Conservation (phyloP, 1,140 invertebrate genomes). For the Hesperophylax magnus region DNA sequence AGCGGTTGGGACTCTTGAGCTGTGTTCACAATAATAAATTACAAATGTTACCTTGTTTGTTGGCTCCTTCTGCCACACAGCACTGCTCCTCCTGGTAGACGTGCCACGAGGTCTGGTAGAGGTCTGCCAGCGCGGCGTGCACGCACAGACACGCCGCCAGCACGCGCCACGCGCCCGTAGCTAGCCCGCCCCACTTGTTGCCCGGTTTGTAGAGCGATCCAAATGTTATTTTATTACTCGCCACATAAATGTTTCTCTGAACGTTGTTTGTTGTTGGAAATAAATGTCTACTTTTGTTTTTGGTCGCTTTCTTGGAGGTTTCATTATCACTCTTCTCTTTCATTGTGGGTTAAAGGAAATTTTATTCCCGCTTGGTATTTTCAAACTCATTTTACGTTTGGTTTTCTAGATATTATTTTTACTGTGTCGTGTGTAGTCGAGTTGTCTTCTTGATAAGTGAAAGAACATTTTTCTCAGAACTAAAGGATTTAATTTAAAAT, state of each 20-base stretch:
- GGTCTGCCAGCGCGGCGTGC: background rate
- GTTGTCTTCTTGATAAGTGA: too few relatives aligned
- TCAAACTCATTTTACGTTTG: background rate
- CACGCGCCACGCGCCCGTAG: background rate
- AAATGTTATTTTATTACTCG: slow-evolving; percentile 4
- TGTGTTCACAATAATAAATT: too few relatives aligned
- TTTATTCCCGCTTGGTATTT: background rate
- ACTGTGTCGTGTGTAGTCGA: too few relatives aligned
- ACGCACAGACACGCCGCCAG: slow-evolving; percentile 10
- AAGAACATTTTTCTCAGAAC: too few relatives aligned
- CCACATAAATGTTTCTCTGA: background rate
- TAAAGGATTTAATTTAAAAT: too few relatives aligned
- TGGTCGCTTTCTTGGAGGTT: background rate
- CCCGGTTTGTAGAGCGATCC: background rate
- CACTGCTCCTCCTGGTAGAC: slow-evolving; percentile 46
- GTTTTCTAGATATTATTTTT: too few relatives aligned
- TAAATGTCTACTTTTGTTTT: background rate
- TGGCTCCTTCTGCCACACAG: slow-evolving; percentile 37
- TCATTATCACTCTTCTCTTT: background rate
- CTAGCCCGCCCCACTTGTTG: background rate
- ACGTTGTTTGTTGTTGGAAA: background rate
- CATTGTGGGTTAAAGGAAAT: slow-evolving; percentile 3
- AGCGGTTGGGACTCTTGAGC: too few relatives aligned
- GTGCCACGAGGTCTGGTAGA: slow-evolving; percentile 50
- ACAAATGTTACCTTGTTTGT: slow-evolving; percentile 35